Percentiles rank a stretch among this genome's conserved stretches.
These are phyloP conservation scores for Potorous gilbertii DNA, from an alignment of 2,797 vertebrate species.

Conservation along the genomic window DNA sequence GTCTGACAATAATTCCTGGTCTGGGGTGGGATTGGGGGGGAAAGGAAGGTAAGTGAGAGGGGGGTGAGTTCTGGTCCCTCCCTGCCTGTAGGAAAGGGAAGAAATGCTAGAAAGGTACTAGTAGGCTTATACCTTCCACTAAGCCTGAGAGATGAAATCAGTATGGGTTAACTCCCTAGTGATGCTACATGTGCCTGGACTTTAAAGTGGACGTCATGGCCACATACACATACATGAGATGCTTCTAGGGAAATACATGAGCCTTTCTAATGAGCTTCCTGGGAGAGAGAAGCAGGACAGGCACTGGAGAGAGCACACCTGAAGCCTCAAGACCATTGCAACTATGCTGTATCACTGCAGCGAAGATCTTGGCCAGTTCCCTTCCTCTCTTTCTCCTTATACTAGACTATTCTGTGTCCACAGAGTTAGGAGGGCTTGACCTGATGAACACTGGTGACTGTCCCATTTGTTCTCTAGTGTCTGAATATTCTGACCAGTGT, in stretches of 20 bases:
- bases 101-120: neutral
- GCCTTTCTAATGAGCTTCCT: neutral
- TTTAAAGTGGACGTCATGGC: neutral
- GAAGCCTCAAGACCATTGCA: neutral
- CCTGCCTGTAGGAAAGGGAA: neutral
- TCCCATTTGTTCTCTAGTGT: neutral
- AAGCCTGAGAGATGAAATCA: neutral
- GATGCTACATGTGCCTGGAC: neutral
- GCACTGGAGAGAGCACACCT: neutral
- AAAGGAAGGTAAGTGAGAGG: no score
- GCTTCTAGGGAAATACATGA: neutral
- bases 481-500: neutral
- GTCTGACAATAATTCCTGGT: neutral
- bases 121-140: neutral
- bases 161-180: neutral
- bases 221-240: neutral
- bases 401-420: neutral
- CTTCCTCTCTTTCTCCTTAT: neutral
- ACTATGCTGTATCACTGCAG: neutral
- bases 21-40: no score
- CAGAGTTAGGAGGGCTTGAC: neutral
- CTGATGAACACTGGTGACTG: neutral
- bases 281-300: neutral
- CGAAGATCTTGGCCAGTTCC: neutral
- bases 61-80: neutral